Base-by-base conservation (phyloP, 2,113 vertebrate species). In the Ramphastos sulfuratus region DNA sequence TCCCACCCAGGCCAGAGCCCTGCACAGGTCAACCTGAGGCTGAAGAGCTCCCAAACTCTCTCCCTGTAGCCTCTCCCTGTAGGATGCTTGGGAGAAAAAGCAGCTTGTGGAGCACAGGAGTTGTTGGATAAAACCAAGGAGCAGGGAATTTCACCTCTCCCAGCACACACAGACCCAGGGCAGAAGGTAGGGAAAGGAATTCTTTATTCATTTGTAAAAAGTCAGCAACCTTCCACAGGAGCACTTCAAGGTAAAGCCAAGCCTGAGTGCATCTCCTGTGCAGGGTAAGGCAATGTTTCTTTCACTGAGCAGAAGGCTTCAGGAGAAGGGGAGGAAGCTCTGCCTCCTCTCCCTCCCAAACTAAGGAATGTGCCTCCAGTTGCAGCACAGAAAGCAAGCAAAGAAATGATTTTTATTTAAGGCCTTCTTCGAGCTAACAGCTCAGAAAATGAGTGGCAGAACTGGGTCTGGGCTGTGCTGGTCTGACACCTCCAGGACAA, bases 71-170 rank as follows among this genome's bases (percentile, higher is more conserved):
- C 37, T 39, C 37, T 39, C 37, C 37, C 37, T 7, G 35, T 15
- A 2, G 7, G 1, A 21, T 0, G 1, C 35, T 2, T 3, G 1
- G 33, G 33, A 52, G 56, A 19, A 46, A 20, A 28, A 11, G 15
- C 35, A 19, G 39, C 50, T 9, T 9, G 30, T 0, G 2, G 23
- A 16, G 9, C 30, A 21, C 10, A 6, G 23, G 7, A 16, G 7
- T 25, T 71, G 58, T 13, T 72, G 61, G 12, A 7, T 42, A 58
- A 50, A 58, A 61, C 9, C 33, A 21, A 31, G 66, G 44, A 4
- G 23, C 23, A 6, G 6, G 1, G 20, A 20, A 44, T 35, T 12
- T 8, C 25, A 9, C 54, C 48, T 44, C 35, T 63, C 74, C 60
- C 81, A 30, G 60, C 50, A 52, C 7, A 55, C 1, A 2, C 2